phyloP scores from a whole-genome alignment of 2,113 vertebrate genomes.

The Otolemur garnettii region DNA sequence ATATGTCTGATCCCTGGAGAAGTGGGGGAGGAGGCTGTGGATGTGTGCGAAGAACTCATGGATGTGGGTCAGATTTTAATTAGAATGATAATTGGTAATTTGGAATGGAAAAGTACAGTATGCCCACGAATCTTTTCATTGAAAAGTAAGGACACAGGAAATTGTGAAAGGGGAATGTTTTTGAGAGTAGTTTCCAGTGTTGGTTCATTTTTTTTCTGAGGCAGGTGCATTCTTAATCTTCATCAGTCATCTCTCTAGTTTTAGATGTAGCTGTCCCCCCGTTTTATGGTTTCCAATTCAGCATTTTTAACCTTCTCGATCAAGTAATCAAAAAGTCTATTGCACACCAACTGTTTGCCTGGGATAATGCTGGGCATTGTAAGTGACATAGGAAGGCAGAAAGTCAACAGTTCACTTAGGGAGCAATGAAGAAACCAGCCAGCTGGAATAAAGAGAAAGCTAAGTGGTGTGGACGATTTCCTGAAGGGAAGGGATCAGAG shows the following conservation, averaged over 20 bases:
- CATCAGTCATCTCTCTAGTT: background rate
- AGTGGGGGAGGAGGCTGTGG: background rate
- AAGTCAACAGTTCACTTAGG: background rate
- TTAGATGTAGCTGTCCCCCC: background rate
- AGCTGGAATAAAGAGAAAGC: background rate
- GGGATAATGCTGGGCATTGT: background rate
- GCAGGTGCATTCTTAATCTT: background rate
- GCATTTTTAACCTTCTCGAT: background rate
- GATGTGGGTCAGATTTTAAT: slow-evolving; percentile 60
- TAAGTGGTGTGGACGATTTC: background rate
- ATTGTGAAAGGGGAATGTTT: background rate
- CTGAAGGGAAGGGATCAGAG: background rate
- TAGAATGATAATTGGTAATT: slow-evolving; percentile 34
- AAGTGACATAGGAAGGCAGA: background rate
- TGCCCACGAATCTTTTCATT: slow-evolving; percentile 39
- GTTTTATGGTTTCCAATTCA: background rate
- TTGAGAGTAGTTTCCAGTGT: background rate
- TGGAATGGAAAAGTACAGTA: slow-evolving; percentile 8
- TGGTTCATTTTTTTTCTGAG: background rate
- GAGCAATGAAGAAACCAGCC: background rate
- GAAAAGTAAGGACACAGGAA: slow-evolving; percentile 35
- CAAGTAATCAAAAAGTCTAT: background rate
- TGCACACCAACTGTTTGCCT: too few relatives aligned
- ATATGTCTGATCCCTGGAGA: background rate
- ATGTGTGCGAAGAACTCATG: background rate